These are phyloP conservation scores for Sphyrna mokarran DNA, from an alignment of 2,113 vertebrate species.

Conservation along the genomic window DNA sequence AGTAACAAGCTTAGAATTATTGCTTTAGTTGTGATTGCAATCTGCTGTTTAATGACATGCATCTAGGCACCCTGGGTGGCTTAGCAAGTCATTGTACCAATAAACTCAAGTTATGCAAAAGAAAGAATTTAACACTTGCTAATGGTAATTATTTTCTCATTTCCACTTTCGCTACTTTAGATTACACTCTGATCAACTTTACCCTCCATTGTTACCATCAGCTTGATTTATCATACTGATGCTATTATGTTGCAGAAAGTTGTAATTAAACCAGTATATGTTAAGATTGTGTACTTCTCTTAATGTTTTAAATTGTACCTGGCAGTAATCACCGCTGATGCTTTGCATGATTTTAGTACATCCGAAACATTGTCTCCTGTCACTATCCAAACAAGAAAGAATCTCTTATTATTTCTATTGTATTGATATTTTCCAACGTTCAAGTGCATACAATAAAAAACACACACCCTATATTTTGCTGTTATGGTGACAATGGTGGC, in stretches of 20 bases:
- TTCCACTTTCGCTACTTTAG: neutral
- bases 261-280: neutral
- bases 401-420: neutral
- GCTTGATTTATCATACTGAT: neutral
- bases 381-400: no score
- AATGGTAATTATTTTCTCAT: neutral
- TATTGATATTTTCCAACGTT: neutral
- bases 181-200: neutral
- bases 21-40: neutral
- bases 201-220: neutral
- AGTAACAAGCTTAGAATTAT: neutral
- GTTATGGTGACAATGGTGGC: neutral
- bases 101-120: neutral
- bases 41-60: constrained; percentile 21
- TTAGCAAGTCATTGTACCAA: neutral
- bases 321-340: neutral
- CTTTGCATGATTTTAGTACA: neutral
- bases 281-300: neutral
- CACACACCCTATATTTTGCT: no score
- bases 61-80: neutral
- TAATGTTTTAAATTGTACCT: neutral
- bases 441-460: neutral
- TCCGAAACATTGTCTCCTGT: neutral
- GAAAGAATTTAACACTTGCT: constrained; percentile 8
- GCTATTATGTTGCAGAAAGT: neutral